Evolutionary conservation across 1,140 invertebrate genomes (phyloP).

Genomic region (Pectinophora gossypiella): DNA sequence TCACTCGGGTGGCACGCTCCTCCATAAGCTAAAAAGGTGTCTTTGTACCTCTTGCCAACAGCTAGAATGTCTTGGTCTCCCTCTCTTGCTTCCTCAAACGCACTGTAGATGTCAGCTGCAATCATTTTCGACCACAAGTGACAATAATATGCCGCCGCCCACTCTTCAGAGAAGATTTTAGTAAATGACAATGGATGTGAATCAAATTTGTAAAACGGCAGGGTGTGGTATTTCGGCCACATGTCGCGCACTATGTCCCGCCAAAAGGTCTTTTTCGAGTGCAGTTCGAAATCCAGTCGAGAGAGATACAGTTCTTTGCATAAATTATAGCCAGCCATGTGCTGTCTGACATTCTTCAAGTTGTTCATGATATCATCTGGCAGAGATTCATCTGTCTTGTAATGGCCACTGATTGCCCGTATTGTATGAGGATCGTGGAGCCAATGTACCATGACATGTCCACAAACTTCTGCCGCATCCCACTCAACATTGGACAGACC

Average conservation of each 20-base stretch:
- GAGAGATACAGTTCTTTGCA: conserved; percentile 89
- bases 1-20: conserved; percentile 87
- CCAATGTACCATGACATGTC: conserved; percentile 89
- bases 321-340: conserved; percentile 87
- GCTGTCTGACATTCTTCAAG: conserved; percentile 79
- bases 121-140: conserved; percentile 90
- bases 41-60: conserved; percentile 84
- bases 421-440: conserved; percentile 84
- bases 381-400: conserved; percentile 82
- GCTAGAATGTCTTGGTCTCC: conserved; percentile 70
- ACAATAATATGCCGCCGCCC: conserved; percentile 86
- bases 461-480: conserved; percentile 89
- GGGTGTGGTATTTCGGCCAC: conserved; percentile 86
- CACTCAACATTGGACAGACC: conserved; percentile 92
- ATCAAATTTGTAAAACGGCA: conserved; percentile 85
- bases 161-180: conserved; percentile 83
- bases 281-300: conserved; percentile 89
- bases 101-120: conserved; percentile 91
- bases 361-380: conserved; percentile 80
- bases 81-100: conserved; percentile 84
- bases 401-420: conserved; percentile 83
- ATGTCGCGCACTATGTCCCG: conserved; percentile 82
- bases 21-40: conserved; percentile 90
- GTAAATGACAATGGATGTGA: conserved; percentile 87
- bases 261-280: conserved; percentile 88